These are phyloP conservation scores for Gallinago jamesoni DNA, from an alignment of 2,113 vertebrate genomes.

Conservation along the genomic window DNA sequence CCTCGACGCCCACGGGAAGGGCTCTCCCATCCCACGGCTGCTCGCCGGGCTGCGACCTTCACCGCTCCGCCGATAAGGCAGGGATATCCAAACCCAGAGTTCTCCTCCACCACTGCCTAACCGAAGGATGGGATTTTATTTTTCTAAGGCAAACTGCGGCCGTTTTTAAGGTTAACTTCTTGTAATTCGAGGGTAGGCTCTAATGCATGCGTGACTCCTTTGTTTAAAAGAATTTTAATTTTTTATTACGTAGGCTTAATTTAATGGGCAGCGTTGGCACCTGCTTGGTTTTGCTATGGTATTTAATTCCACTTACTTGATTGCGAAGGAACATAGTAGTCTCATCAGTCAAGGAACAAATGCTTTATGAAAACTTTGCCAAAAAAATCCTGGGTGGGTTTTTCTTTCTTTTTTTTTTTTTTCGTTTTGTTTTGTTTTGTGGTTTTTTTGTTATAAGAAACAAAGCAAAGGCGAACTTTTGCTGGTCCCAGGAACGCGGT, in stretches of 20 bases:
- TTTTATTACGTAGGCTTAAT: not conserved
- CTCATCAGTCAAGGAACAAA: constrained; percentile 32
- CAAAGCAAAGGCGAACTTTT: not conserved
- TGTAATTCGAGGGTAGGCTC: not conserved
- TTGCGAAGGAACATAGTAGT: not conserved
- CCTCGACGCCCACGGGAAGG: not conserved
- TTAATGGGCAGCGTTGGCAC: not conserved
- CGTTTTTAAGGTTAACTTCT: constrained; percentile 35
- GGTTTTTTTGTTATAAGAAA: not conserved
- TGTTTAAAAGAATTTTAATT: not conserved
- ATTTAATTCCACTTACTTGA: constrained; percentile 30
- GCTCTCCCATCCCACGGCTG: not conserved
- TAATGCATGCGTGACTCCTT: not conserved
- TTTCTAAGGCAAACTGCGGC: not conserved
- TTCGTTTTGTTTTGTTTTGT: not conserved
- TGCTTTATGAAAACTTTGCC: constrained; percentile 24
- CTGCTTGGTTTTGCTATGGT: not conserved
- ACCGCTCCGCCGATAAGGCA: constrained; percentile 11
- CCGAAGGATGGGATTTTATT: constrained; percentile 24
- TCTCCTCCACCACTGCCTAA: not conserved
- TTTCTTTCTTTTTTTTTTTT: not conserved
- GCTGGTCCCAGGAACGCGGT: not conserved
- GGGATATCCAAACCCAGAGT: not conserved
- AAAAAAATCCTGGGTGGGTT: not conserved
- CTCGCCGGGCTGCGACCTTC: constrained; percentile 20